Evolutionary conservation across 2,113 vertebrate species (phyloP).

Genomic region (Scatophagus argus): DNA sequence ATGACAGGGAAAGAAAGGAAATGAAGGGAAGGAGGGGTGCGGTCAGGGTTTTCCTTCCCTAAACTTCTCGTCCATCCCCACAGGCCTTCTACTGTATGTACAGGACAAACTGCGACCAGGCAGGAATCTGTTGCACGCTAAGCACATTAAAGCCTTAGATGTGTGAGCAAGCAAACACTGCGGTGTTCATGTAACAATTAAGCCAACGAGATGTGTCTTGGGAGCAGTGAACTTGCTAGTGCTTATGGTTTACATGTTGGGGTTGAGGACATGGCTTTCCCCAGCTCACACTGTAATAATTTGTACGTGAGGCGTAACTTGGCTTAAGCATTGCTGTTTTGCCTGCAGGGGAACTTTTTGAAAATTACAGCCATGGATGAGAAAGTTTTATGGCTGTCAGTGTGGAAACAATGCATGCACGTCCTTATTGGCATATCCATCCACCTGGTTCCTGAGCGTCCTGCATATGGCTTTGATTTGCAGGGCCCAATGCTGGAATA

Average conservation of each 20-base stretch:
- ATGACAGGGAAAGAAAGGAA: slow-evolving; percentile 60
- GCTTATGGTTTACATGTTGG: slow-evolving; percentile 17
- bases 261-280: slow-evolving; percentile 15
- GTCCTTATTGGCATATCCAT: slow-evolving; percentile 31
- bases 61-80: neutral
- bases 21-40: slow-evolving; percentile 35
- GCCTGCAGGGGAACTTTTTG: neutral
- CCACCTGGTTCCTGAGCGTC: slow-evolving; percentile 45
- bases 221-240: neutral
- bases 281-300: neutral
- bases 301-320: neutral
- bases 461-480: slow-evolving; percentile 79
- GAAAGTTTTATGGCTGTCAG: slow-evolving; percentile 5
- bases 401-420: slow-evolving; percentile 22
- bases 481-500: slow-evolving; percentile 64
- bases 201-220: slow-evolving; percentile 23
- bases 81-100: slow-evolving; percentile 19
- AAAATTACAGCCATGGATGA: neutral
- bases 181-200: slow-evolving; percentile 42
- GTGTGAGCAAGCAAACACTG: slow-evolving; percentile 23
- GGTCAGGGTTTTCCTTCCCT: slow-evolving; percentile 28
- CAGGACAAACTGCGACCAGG: neutral
- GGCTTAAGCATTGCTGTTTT: neutral
- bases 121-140: slow-evolving; percentile 15
- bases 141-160: slow-evolving; percentile 12